Base-by-base conservation (phyloP, 2,113 vertebrate species). In the Leptosomus discolor region DNA sequence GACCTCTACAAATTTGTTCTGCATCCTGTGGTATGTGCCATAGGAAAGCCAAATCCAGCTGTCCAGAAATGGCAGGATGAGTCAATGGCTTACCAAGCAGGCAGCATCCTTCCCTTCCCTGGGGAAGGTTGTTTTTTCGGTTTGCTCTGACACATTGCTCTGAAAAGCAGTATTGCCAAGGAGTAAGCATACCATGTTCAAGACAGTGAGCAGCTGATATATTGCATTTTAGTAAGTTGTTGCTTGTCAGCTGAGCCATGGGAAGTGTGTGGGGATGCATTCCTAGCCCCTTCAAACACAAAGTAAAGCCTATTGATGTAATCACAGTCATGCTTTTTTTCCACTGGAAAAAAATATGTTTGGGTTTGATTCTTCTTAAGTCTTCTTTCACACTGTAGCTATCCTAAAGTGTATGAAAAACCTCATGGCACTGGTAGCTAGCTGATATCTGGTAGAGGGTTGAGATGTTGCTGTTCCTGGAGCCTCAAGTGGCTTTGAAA, bases 401-500 rank as follows among this genome's bases (percentile, higher is more conserved):
- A 24, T 64, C 34, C 15, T 41, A 32, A 90, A 92, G 36, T 16
- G 11, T 53, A 54, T 71, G 86, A 80, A 86, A 90, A 91, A 8
- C 7, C 15, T 87, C 1, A 2, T 89, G 51, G 76, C 27, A 51
- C 61, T 64, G 46, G 26, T 9, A 76, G 57, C 53, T 75, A 45
- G 67, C 34, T 83, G 41, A 24, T 88, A n/a, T 54, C 32, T 93
- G 61, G 45, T 43, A 61, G 41, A 70, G 41, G 65, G 12, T 8
- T 80, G 93, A 77, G 70, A 53, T 36, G 53, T 57, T 91, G 50
- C 54, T 93, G 61, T 36, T 95, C 22, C 45, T 79, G 46, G 60
- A 83, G 45, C 67, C 71, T 74, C 74, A 65, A 36, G 58, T 48
- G 43, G 45, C 79, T 92, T 90, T 92, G 90, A 94, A 97, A 96